Conservation (phyloP, 1,140 invertebrate species). For the Ganaspis sp. region DNA sequence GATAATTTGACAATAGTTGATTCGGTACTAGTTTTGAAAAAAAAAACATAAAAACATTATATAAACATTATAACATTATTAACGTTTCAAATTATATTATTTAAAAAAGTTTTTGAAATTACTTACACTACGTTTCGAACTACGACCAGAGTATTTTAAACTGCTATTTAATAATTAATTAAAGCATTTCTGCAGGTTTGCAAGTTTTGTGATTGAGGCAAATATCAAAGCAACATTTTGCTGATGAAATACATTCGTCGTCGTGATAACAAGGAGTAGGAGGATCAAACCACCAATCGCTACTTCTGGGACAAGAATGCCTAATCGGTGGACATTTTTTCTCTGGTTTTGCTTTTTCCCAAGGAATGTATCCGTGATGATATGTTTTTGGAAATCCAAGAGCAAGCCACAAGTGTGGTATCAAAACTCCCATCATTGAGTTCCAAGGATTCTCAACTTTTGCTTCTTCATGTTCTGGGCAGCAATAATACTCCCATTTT, state of each 20-base stretch:
- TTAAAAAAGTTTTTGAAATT: too few relatives aligned
- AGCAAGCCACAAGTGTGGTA: neutral
- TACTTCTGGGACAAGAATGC: neutral
- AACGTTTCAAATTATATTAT: too few relatives aligned
- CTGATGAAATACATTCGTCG: neutral
- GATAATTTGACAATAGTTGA: too few relatives aligned
- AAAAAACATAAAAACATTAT: too few relatives aligned
- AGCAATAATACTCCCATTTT: constrained; percentile 14
- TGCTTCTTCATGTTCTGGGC: neutral
- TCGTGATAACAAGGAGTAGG: neutral
- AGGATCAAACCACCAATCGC: constrained; percentile 18
- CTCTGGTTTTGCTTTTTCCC: neutral
- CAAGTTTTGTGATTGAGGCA: constrained; percentile 11
- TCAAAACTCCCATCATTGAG: constrained; percentile 1
- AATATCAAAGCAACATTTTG: constrained; percentile 14
- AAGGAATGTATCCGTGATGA: neutral
- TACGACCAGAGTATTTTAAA: too few relatives aligned
- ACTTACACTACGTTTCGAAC: too few relatives aligned
- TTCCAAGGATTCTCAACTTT: neutral
- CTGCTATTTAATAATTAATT: neutral
- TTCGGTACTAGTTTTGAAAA: too few relatives aligned
- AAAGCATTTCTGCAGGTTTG: neutral
- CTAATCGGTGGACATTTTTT: neutral
- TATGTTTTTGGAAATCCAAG: neutral
- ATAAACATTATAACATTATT: too few relatives aligned